phyloP scores from a whole-genome alignment of 2,113 vertebrate genomes.

The Empidonax alnorum region DNA sequence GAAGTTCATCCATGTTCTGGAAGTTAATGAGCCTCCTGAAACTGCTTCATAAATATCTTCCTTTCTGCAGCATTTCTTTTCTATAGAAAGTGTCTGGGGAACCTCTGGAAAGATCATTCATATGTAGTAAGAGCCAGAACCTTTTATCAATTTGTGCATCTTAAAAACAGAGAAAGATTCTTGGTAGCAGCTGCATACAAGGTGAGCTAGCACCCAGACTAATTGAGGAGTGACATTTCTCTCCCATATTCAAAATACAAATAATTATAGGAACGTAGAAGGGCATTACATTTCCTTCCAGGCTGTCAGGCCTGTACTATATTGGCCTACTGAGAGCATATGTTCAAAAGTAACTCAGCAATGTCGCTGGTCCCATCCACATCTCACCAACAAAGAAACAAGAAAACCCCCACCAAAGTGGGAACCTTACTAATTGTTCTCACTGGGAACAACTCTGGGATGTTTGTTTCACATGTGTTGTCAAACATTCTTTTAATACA shows the following conservation, averaged over 20 bases:
- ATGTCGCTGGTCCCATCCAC: neutral
- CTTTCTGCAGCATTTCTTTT: neutral
- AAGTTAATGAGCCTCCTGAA: conserved; percentile 31
- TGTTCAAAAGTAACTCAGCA: neutral
- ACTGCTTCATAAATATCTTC: neutral
- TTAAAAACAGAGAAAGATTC: neutral
- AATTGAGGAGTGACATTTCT: neutral
- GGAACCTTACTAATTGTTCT: neutral
- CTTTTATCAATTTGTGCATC: neutral
- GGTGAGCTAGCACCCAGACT: neutral
- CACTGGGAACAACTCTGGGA: neutral
- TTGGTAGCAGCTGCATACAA: neutral
- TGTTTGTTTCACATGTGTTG: neutral
- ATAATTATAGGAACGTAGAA: neutral
- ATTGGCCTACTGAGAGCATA: neutral
- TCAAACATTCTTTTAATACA: neutral
- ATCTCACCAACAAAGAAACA: neutral
- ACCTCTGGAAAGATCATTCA: neutral
- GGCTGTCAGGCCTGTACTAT: neutral
- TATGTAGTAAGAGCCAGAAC: neutral
- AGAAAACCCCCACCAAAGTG: too few species aligned
- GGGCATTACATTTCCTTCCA: neutral
- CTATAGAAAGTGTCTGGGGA: neutral
- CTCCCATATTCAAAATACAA: neutral
- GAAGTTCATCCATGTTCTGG: neutral